Evolutionary conservation across 2,113 vertebrate species (phyloP).

Genomic region (Candoia aspera): DNA sequence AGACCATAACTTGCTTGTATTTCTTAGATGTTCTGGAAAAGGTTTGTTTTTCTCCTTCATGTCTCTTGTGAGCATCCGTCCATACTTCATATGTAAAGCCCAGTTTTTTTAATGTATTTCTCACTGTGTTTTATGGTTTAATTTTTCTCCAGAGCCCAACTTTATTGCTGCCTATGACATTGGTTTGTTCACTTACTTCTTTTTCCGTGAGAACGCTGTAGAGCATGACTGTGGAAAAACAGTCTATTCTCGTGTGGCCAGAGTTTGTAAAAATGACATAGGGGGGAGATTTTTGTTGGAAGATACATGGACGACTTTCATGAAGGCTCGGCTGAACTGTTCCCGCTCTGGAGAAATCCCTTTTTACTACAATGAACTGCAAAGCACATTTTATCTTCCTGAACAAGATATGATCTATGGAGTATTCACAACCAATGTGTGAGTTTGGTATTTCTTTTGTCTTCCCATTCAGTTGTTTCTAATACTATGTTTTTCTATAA

Average conservation of each 20-base stretch:
- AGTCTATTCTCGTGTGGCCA: slow-evolving; percentile 87
- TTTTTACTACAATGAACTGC: slow-evolving; percentile 89
- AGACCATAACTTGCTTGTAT: background rate
- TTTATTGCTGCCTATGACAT: slow-evolving; percentile 90
- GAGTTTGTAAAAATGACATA: slow-evolving; percentile 88
- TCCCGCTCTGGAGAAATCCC: slow-evolving; percentile 88
- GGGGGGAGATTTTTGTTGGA: slow-evolving; percentile 89
- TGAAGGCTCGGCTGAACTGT: slow-evolving; percentile 89
- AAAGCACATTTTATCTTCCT: slow-evolving; percentile 88
- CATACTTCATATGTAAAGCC: background rate
- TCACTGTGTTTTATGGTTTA: slow-evolving; percentile 45
- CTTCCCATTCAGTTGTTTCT: slow-evolving; percentile 13
- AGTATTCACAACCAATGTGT: slow-evolving; percentile 91
- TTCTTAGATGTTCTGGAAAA: background rate
- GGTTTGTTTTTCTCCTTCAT: background rate
- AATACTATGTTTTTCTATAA: background rate
- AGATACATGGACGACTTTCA: slow-evolving; percentile 91
- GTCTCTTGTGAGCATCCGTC: background rate
- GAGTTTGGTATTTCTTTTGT: slow-evolving; percentile 61
- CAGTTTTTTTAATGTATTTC: slow-evolving; percentile 51
- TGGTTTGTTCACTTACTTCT: slow-evolving; percentile 87
- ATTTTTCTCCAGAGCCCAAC: slow-evolving; percentile 82
- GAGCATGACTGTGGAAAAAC: slow-evolving; percentile 89
- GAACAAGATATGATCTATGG: slow-evolving; percentile 90
- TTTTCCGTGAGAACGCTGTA: slow-evolving; percentile 86